Base-by-base conservation (phyloP, 2,888 invertebrate genomes). In the Drosophila paramelanica region DNA sequence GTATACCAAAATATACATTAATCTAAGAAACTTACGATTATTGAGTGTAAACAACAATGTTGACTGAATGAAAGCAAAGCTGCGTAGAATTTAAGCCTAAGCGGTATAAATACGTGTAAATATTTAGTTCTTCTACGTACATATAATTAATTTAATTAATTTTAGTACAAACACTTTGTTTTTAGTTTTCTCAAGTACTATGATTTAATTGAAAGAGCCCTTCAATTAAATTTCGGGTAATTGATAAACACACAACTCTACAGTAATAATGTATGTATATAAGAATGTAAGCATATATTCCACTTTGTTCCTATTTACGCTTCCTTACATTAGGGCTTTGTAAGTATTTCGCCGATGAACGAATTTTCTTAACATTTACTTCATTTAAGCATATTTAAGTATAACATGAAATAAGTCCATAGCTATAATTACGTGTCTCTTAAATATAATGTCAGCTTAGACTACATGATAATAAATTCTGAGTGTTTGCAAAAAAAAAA, bases 141-240 rank as follows among this genome's bases (percentile, higher is more conserved):
- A 11, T 38, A 23, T 20, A 43, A 17, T 38, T 13, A 38, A 10
- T n/a, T 47, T 17, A 36, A 51, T 43, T 23, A 23, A 27, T 38
- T n/a, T 14, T 49, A 20, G 23, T 25, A 8, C 41, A 46, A 20
- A 11, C 23, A 14, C 4, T 23, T 49, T 42, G 14, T 4, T 13
- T 10, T 45, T 23, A 39, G 7, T 36, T 39, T n/a, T 50, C 71
- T 76, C 76, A 73, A 81, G 50, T 77, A 66, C 88, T 69, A 87
- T 65, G 69, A 81, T 89, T 81, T 87, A 86, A 89, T 86, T 86
- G 89, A 84, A 71, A 50, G 89, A 86, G 86, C 87, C 89, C 89
- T 76, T 81, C 88, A 89, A 85, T 87, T 84, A 78, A 74, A 86
- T 87, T 81, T 61, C 82, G 65, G 73, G 53, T 69, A 79, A 60